These are phyloP conservation scores for Drosophila vallismaia DNA, from an alignment of 2,888 invertebrate genomes.

Conservation along the genomic window DNA sequence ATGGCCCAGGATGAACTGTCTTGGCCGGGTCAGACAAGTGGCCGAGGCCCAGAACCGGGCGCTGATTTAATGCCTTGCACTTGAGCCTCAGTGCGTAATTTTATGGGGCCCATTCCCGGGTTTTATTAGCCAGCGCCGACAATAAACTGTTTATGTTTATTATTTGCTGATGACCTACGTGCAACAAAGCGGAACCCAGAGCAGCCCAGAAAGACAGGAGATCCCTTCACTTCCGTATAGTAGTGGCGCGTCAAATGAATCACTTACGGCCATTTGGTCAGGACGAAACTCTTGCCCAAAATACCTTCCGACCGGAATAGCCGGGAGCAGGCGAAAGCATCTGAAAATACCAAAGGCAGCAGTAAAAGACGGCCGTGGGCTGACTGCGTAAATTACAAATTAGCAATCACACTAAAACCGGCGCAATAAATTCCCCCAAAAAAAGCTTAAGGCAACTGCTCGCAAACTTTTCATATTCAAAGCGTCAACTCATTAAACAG, in stretches of 20 bases:
- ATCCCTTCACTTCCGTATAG: neutral
- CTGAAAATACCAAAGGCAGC: conserved; percentile 50
- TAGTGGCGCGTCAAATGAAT: conserved; percentile 65
- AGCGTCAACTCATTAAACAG: conserved; percentile 78
- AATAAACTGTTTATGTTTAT: conserved; percentile 81
- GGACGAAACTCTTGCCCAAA: conserved; percentile 34
- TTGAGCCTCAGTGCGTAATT: conserved; percentile 72
- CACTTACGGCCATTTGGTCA: conserved; percentile 69
- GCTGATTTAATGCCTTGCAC: conserved; percentile 75
- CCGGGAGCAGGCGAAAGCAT: conserved; percentile 18
- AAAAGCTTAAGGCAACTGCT: conserved; percentile 12
- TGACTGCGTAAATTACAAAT: conserved; percentile 80
- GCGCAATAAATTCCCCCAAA: conserved; percentile 68
- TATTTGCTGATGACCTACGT: conserved; percentile 82
- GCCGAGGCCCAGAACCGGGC: conserved; percentile 26
- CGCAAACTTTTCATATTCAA: conserved; percentile 76
- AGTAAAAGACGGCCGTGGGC: conserved; percentile 69
- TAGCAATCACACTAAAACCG: conserved; percentile 79
- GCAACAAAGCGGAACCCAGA: conserved; percentile 51
- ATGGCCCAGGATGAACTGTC: neutral
- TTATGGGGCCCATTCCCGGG: conserved; percentile 69
- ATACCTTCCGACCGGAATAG: neutral
- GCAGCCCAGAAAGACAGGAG: neutral
- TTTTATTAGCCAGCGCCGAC: conserved; percentile 72
- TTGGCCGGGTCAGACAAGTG: conserved; percentile 32